These are phyloP conservation scores for Drosophila yooni DNA, from an alignment of 2,888 invertebrate genomes.

Conservation along the genomic window DNA sequence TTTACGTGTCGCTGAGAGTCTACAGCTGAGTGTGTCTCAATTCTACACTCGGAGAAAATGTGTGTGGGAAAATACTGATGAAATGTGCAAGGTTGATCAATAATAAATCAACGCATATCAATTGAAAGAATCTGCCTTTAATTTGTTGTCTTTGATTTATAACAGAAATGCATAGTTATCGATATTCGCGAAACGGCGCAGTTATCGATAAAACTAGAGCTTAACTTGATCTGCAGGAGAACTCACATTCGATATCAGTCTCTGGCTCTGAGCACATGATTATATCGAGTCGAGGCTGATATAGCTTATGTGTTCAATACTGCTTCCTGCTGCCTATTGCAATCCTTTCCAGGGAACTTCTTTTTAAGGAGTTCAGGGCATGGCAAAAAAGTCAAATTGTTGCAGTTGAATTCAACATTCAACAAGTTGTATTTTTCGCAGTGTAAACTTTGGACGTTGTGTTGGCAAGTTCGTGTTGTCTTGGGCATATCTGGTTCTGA, in stretches of 20 bases:
- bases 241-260: neutral
- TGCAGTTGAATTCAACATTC: neutral
- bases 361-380: neutral
- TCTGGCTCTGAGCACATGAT: neutral
- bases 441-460: neutral
- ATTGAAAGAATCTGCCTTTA: neutral
- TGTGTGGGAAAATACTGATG: neutral
- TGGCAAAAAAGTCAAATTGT: neutral
- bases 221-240: neutral
- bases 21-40: neutral
- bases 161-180: neutral
- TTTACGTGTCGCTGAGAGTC: constrained; percentile 27
- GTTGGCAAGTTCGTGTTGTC: neutral
- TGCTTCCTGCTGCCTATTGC: neutral
- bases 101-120: neutral
- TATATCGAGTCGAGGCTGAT: neutral
- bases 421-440: neutral
- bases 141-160: neutral
- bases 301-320: neutral
- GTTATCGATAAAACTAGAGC: neutral
- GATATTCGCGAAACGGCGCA: neutral
- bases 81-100: neutral
- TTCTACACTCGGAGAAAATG: neutral
- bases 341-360: too few species aligned
- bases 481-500: neutral